Evolutionary conservation across 1,140 invertebrate genomes (phyloP).

Genomic region (Ctenoplectra terminalis): DNA sequence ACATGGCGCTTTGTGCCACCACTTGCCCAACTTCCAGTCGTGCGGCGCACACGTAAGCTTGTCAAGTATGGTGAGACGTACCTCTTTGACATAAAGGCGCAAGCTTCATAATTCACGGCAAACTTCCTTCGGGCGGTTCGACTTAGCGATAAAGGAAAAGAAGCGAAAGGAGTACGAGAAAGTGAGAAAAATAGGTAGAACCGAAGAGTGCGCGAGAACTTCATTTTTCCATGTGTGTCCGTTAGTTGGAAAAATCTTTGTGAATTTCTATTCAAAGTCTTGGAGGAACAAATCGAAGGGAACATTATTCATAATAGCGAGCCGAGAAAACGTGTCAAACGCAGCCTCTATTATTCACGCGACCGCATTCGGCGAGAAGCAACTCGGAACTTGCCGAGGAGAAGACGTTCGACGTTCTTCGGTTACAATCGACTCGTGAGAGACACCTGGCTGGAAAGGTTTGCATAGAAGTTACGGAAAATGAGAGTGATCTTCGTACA

Average conservation of each 20-base stretch:
- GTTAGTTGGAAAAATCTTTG: background rate
- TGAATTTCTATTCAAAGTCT: slow-evolving; percentile 9
- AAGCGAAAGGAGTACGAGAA: background rate
- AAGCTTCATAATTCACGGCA: slow-evolving; percentile 62
- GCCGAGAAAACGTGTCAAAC: background rate
- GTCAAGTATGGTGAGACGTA: slow-evolving; percentile 28
- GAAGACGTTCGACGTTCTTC: slow-evolving; percentile 28
- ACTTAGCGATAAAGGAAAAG: slow-evolving; percentile 49
- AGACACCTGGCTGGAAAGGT: background rate
- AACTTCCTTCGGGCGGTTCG: slow-evolving; percentile 53
- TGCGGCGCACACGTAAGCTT: slow-evolving; percentile 41
- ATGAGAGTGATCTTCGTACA: no score
- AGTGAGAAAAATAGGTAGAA: background rate
- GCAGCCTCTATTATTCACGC: slow-evolving; percentile 27
- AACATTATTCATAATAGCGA: slow-evolving; percentile 53
- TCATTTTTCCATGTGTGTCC: background rate
- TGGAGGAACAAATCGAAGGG: slow-evolving; percentile 36
- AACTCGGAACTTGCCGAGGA: background rate
- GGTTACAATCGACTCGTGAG: background rate
- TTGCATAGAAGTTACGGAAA: no score
- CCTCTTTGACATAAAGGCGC: slow-evolving; percentile 60
- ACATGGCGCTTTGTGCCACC: slow-evolving; percentile 63
- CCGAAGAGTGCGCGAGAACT: background rate
- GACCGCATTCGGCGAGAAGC: background rate
- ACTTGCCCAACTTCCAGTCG: slow-evolving; percentile 53